Percentiles rank a stretch among this genome's conserved stretches.
Evolutionary conservation across 2,797 vertebrate species (phyloP).

Genomic region (Gobionotothen gibberifrons): DNA sequence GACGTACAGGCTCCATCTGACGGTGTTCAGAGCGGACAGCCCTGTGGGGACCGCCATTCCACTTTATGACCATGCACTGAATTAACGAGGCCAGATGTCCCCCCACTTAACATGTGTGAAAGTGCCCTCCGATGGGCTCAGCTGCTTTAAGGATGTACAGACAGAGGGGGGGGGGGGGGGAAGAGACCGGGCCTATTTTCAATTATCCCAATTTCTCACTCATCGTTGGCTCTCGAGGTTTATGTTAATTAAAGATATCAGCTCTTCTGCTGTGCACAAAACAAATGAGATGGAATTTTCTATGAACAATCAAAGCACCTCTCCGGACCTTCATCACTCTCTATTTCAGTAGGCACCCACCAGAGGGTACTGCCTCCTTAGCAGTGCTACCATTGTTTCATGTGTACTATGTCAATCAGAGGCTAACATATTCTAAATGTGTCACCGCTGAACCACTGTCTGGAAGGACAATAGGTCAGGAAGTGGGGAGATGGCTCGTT

Average conservation of each 20-base stretch:
- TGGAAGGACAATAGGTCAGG: slow-evolving; percentile 62
- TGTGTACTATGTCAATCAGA: slow-evolving; percentile 57
- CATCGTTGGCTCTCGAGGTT: slow-evolving; percentile 70
- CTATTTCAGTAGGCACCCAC: slow-evolving; percentile 66
- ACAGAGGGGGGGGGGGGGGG: slow-evolving; percentile 40
- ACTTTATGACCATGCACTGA: slow-evolving; percentile 84
- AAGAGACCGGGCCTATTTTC: slow-evolving; percentile 75
- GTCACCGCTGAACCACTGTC: slow-evolving; percentile 47
- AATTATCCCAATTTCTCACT: slow-evolving; percentile 84
- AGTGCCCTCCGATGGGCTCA: slow-evolving; percentile 81
- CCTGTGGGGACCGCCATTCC: slow-evolving; percentile 78
- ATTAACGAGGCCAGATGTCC: slow-evolving; percentile 85
- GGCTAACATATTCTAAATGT: slow-evolving; percentile 63
- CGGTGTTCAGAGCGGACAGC: slow-evolving; percentile 64
- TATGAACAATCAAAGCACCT: slow-evolving; percentile 61
- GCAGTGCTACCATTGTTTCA: slow-evolving; percentile 48
- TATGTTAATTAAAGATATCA: slow-evolving; percentile 79
- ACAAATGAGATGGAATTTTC: slow-evolving; percentile 69
- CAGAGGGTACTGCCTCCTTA: slow-evolving; percentile 69
- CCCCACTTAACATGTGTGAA: slow-evolving; percentile 79
- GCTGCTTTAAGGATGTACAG: slow-evolving; percentile 80
- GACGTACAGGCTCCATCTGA: slow-evolving; percentile 69
- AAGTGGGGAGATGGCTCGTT: slow-evolving; percentile 23
- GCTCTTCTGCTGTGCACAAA: slow-evolving; percentile 58
- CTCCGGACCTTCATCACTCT: slow-evolving; percentile 48